A percentile compares a stretch with the other conserved stretches of the same genome.
phyloP scores from a whole-genome alignment of 2,113 vertebrate genomes.

The Caloenas nicobarica region DNA sequence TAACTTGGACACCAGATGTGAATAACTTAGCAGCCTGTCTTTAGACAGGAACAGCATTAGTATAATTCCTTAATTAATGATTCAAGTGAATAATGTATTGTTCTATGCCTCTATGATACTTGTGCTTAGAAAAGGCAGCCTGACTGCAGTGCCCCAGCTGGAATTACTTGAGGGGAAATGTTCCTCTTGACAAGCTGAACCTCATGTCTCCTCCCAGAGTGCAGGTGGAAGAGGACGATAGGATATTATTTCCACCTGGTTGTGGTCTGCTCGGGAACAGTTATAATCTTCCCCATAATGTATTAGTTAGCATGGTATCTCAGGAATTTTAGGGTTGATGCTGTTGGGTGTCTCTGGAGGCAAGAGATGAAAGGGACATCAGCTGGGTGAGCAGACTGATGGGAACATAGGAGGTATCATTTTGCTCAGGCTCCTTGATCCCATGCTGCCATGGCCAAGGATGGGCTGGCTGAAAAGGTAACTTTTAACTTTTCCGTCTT shows the following conservation, averaged over 20 bases:
- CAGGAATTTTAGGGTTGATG: not conserved
- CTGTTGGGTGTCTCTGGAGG: not conserved
- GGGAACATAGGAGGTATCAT: not conserved
- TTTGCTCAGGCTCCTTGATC: not conserved
- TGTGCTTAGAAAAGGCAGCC: not conserved
- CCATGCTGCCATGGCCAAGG: not conserved
- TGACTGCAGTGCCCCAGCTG: not conserved
- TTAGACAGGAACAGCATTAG: not conserved
- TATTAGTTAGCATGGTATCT: constrained; percentile 3
- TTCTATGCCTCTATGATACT: not conserved
- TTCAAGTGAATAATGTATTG: not conserved
- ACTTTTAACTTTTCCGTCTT: not conserved
- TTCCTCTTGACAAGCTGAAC: not conserved
- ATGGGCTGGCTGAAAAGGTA: not conserved
- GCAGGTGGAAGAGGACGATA: not conserved
- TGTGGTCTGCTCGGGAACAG: not conserved
- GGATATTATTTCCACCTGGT: constrained; percentile 34
- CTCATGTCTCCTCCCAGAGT: not conserved
- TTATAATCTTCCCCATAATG: not conserved
- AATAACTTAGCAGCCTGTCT: not conserved
- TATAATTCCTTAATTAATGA: not conserved
- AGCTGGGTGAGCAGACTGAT: not conserved
- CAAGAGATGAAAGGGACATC: not conserved
- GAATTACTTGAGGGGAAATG: not conserved
- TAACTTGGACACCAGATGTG: not conserved